These are phyloP conservation scores for Hemibagrus guttatus DNA, from an alignment of 2,797 vertebrate species.

Conservation along the genomic window DNA sequence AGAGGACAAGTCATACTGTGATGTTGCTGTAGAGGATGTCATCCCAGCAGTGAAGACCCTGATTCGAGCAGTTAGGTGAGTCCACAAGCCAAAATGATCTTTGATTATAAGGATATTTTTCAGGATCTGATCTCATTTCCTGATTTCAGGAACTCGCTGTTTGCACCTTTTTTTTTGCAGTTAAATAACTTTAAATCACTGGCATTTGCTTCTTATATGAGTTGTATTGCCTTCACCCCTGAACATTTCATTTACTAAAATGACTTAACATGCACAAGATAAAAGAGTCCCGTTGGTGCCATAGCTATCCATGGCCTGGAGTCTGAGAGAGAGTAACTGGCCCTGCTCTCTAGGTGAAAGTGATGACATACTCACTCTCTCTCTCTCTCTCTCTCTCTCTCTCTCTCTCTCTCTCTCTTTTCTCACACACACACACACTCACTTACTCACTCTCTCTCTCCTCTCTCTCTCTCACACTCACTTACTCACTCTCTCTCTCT, in stretches of 20 bases:
- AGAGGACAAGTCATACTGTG: slow-evolving; percentile 90
- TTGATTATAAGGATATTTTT: neutral
- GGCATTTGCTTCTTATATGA: neutral
- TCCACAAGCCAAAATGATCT: neutral
- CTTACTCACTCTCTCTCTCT: no score
- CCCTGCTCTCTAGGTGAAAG: neutral
- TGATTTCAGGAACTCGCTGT: neutral
- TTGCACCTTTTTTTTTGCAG: neutral
- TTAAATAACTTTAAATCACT: neutral
- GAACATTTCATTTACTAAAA: neutral
- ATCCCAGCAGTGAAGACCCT: slow-evolving; percentile 94
- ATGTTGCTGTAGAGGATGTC: slow-evolving; percentile 92
- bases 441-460: no score
- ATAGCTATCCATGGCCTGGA: neutral
- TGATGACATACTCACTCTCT: neutral
- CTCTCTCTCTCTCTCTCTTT: no score
- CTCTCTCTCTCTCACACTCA: no score
- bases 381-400: no score
- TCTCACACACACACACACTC: no score
- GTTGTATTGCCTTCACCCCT: neutral
- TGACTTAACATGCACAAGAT: neutral
- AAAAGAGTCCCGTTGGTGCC: neutral
- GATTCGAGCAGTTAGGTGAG: slow-evolving; percentile 93
- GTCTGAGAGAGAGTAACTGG: neutral
- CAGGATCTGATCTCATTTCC: neutral